Evolutionary conservation across 2,113 vertebrate genomes (phyloP), one percentile per base, ranked within the genome.

Genomic region (Silurus meridionalis): DNA sequence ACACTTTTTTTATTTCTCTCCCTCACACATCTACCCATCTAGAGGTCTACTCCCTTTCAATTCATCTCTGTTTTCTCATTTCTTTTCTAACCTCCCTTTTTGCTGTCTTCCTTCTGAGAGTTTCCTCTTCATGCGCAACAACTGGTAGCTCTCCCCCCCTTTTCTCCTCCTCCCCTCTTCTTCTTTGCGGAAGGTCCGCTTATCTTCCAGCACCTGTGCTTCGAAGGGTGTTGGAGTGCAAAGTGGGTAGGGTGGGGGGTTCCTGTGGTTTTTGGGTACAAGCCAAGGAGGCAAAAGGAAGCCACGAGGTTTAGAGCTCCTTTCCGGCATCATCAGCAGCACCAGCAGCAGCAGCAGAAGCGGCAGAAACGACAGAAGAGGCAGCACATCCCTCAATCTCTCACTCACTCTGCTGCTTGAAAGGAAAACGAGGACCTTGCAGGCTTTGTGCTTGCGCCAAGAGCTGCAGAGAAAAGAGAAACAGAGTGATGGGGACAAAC

Each of bases 361-460:
- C n/a, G 55, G 77, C 67, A 60, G 74, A 80, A 81, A 61, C 78
- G 67, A 78, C 83, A 83, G 55, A n/a, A 60, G 71, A 84, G 75
- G 46, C 82, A 66, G 92, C 15, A 72, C 87, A 81, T 57, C 82
- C 15, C 84, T 81, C 57, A 55, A 69, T 75, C 69, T 66, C 55
- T 48, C 78, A 15, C 55, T 85, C 85, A 67, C 61, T 46, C 55
- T 8, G 60, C 64, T 37, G 77, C 84, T 66, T 55, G 37, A 71
- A 46, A 60, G 66, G 78, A 77, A 58, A 72, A 57, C n/a, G 53
- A 87, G 58, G 19, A 86, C 83, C 82, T 81, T 10, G 58, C 50
- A 37, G 83, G 94, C 91, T 95, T 94, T 93, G 88, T 93, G 94
- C 93, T 93, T 93, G 93, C 93, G 91, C 93, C 95, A 94, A 96